Evolutionary conservation across 2,888 invertebrate species (phyloP).

Genomic region (Drosophila barbarae): DNA sequence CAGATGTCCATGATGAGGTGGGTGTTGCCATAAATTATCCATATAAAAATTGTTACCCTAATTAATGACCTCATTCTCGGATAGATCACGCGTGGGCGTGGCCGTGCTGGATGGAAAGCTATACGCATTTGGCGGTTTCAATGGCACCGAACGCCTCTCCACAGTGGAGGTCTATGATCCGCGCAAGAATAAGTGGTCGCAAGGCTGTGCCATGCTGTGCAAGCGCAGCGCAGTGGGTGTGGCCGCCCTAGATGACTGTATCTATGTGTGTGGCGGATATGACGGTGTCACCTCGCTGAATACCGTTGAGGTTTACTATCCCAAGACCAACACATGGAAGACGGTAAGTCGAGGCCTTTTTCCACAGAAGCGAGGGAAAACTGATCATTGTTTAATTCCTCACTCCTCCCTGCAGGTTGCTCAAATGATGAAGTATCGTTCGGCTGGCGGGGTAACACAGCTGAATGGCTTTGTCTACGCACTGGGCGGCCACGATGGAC

Average conservation of each 20-base stretch:
- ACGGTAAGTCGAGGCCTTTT: conserved; percentile 80
- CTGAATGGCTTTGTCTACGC: conserved; percentile 87
- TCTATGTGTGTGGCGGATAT: conserved; percentile 92
- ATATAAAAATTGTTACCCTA: neutral
- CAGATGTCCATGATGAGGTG: conserved; percentile 88
- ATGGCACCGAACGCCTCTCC: conserved; percentile 89
- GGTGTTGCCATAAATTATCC: neutral
- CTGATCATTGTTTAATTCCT: neutral
- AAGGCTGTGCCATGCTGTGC: conserved; percentile 89
- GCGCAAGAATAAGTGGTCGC: conserved; percentile 85
- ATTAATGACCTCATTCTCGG: neutral
- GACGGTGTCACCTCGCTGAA: conserved; percentile 91
- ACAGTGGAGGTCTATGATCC: conserved; percentile 93
- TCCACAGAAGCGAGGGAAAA: neutral
- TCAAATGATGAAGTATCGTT: conserved; percentile 81
- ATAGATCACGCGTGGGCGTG: conserved; percentile 89
- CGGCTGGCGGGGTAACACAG: conserved; percentile 87
- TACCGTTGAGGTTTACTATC: conserved; percentile 89
- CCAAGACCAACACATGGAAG: conserved; percentile 86
- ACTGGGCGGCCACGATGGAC: conserved; percentile 92
- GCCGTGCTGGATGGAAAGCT: conserved; percentile 89
- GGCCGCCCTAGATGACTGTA: conserved; percentile 87
- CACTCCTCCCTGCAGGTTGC: conserved; percentile 69
- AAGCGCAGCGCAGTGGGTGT: conserved; percentile 90
- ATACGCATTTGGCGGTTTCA: conserved; percentile 91